A percentile compares a stretch with the other conserved stretches of the same genome.
Evolutionary conservation across 2,113 vertebrate genomes (phyloP).

Genomic region (Heliornis fulica): DNA sequence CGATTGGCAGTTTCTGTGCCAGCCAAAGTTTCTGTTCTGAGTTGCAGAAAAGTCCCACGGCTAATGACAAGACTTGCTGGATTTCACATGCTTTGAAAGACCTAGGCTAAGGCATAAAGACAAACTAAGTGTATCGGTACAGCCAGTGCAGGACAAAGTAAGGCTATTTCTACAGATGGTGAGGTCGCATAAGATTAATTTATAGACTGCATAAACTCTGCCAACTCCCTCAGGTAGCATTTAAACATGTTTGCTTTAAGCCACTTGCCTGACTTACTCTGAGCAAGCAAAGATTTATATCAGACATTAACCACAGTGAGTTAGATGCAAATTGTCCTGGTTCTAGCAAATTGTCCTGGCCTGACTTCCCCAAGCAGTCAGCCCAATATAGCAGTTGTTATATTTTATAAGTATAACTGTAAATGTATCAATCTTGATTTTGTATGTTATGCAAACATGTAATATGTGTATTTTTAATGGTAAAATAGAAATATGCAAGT

Average conservation of each 20-base stretch:
- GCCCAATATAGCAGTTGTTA: too few species aligned
- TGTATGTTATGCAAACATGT: neutral
- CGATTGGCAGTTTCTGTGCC: neutral
- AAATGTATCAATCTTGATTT: neutral
- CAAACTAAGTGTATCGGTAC: neutral
- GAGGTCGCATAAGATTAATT: neutral
- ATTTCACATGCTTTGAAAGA: slow-evolving; percentile 11
- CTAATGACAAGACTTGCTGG: neutral
- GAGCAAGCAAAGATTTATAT: neutral
- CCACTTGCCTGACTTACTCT: neutral
- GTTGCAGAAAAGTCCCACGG: slow-evolving; percentile 3
- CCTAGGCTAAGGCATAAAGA: neutral
- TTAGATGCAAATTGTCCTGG: too few species aligned
- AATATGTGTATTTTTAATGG: neutral
- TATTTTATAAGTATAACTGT: neutral
- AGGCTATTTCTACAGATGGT: neutral
- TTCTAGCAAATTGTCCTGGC: too few species aligned
- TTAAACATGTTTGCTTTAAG: neutral
- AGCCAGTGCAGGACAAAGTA: neutral
- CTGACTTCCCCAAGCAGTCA: too few species aligned
- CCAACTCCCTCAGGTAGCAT: neutral
- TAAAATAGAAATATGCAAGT: neutral
- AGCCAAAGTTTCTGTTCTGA: neutral
- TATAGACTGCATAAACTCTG: neutral
- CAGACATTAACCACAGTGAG: neutral